Percentiles rank a stretch among this genome's conserved stretches.
phyloP scores from a whole-genome alignment of 2,888 invertebrate species.

The Ichneumon xanthorius region DNA sequence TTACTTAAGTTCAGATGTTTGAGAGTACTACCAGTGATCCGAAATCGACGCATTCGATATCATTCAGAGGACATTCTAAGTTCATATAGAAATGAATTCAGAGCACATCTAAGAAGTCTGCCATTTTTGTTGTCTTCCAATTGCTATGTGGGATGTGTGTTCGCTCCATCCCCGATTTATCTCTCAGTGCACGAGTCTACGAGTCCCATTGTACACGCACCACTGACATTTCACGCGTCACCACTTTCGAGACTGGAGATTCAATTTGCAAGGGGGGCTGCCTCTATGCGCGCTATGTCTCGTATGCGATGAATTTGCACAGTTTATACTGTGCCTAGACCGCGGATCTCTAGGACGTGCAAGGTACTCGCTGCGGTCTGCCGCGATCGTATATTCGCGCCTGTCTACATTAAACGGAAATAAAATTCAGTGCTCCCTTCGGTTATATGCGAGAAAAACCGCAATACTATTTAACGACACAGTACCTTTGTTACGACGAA shows the following conservation, averaged over 20 bases:
- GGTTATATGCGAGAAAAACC: conserved; percentile 1
- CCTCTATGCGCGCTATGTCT: conserved; percentile 6
- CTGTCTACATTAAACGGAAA: conserved; percentile 31
- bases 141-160: too few relatives aligned
- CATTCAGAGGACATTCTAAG: too few relatives aligned
- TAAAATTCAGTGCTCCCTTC: conserved; percentile 8
- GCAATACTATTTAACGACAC: conserved; percentile 20
- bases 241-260: conserved; percentile 55
- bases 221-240: conserved; percentile 56
- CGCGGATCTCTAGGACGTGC: conserved; percentile 2
- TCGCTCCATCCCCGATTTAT: too few relatives aligned
- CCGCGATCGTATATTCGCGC: conserved; percentile 36
- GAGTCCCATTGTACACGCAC: conserved; percentile 25
- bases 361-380: conserved; percentile 22
- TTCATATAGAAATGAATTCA: too few relatives aligned
- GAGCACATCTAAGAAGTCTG: too few relatives aligned
- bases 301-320: not conserved
- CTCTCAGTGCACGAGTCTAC: conserved; percentile 37
- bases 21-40: too few relatives aligned
- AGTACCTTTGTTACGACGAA: not conserved
- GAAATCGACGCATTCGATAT: too few relatives aligned
- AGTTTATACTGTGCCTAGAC: conserved; percentile 10
- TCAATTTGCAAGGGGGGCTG: conserved; percentile 32
- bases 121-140: too few relatives aligned
- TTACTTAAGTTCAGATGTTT: too few relatives aligned